phyloP scores from a whole-genome alignment of 2,888 invertebrate genomes.

The Apodemia mormo region DNA sequence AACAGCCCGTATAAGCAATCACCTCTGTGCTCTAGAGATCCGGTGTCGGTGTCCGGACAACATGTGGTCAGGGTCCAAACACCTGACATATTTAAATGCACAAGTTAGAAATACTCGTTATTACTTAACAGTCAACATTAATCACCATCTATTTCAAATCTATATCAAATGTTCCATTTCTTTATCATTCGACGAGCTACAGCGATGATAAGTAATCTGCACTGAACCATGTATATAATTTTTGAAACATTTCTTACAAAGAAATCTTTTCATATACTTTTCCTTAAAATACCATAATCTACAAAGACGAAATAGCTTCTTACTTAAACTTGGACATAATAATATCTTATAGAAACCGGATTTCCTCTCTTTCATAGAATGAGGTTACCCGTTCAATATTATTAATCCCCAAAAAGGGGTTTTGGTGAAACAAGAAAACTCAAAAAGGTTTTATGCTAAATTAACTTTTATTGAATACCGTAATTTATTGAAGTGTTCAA shows the following conservation, averaged over 20 bases:
- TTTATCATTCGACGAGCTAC: too few species aligned
- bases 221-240: too few species aligned
- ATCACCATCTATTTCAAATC: too few species aligned
- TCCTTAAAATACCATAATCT: neutral
- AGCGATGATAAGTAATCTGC: too few species aligned
- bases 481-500: conserved; percentile 43
- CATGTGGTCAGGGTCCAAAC: too few species aligned
- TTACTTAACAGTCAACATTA: too few species aligned
- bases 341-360: neutral
- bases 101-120: too few species aligned
- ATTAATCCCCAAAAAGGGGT: conserved; percentile 36
- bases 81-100: too few species aligned
- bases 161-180: too few species aligned
- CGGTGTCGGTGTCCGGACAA: too few species aligned
- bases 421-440: conserved; percentile 34
- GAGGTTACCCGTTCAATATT: conserved; percentile 26
- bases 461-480: conserved; percentile 43
- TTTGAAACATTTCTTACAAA: neutral
- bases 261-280: neutral
- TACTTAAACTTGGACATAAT: conserved; percentile 8
- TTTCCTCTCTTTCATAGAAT: neutral
- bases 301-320: conserved; percentile 7
- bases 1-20: too few species aligned
- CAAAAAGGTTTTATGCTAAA: conserved; percentile 40
- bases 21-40: too few species aligned